Conservation (phyloP, 2,888 invertebrate genomes). For the Lasius platythorax region DNA sequence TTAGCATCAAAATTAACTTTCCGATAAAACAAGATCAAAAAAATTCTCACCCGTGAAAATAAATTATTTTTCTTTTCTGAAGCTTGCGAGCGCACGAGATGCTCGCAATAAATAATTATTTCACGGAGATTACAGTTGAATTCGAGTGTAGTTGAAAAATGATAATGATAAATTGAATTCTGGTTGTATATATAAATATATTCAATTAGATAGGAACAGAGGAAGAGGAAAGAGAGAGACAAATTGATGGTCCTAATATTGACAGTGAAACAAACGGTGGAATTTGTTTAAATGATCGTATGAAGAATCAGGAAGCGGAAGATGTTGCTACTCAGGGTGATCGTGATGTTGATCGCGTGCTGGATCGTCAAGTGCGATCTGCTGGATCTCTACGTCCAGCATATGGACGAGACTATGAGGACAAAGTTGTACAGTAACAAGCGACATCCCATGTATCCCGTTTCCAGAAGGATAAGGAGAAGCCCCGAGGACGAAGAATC, state of each 20-base stretch:
- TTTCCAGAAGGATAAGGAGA: slow-evolving; percentile 71
- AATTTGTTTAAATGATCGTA: slow-evolving; percentile 39
- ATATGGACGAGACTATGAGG: slow-evolving; percentile 85
- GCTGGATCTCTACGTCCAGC: slow-evolving; percentile 84
- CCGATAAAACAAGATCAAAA: neutral
- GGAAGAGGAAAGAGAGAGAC: neutral
- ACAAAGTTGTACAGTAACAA: slow-evolving; percentile 74
- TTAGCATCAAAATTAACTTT: neutral
- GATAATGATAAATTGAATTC: slow-evolving; percentile 20
- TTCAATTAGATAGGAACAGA: neutral
- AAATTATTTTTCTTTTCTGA: neutral
- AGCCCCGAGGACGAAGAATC: slow-evolving; percentile 66
- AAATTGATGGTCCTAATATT: slow-evolving; percentile 26
- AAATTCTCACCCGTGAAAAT: neutral
- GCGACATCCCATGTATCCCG: slow-evolving; percentile 72
- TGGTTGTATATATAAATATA: neutral
- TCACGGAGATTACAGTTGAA: neutral
- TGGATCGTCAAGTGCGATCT: slow-evolving; percentile 79
- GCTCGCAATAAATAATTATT: neutral
- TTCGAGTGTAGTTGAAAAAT: neutral
- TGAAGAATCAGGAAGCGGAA: slow-evolving; percentile 65
- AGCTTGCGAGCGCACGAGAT: neutral
- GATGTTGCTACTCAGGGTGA: slow-evolving; percentile 77
- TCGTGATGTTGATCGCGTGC: slow-evolving; percentile 72
- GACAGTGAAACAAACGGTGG: neutral